Base-by-base conservation (phyloP, 2,888 invertebrate species). In the Busseola fusca region DNA sequence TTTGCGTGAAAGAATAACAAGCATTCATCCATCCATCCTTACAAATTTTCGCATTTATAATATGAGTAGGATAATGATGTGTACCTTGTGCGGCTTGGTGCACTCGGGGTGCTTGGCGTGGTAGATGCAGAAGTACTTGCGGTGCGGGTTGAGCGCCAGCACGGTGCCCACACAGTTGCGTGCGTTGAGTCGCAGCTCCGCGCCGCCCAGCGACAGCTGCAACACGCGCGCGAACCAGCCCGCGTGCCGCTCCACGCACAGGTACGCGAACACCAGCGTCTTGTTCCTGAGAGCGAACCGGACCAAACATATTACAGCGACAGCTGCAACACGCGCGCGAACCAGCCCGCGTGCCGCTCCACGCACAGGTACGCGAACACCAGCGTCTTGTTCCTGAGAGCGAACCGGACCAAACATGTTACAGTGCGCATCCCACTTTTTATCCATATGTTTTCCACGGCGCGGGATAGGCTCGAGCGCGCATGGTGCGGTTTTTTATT, bases 101-200 rank as follows among this genome's bases (percentile, higher is more conserved):
- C 96, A 96, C 94, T 98, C 98, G 1, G 98, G 98, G 93, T 99
- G 99, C 94, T 98, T 99, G 72, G 98, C 98, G 95, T 99, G 99
- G 95, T 99, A 99, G 96, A 99, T 99, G 93, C 99, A 99, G 96
- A 99, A 99, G 96, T 99, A 99, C 95, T 99, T 98, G 80, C 99
- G 96, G 95, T 99, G 98, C 37, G 99, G 99, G 95, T 99, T 99
- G 80, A 99, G 96, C 1, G 99, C 98, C 62, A 99, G 96, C 74
- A 99, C 99, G 7, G 99, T 99, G 69, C 99, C 99, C 58, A 99
- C 98, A 91, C 99, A 99, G 96, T 99, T 99, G 86, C 98, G 97
- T 34, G 99, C 98, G 96, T 99, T 99, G 76, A 99, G 99, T 81
- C 97, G 97, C 82, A 99, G 96, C 88, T 98, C 98, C 77, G 97